A percentile compares a stretch with the other conserved stretches of the same genome.
Evolutionary conservation across 2,797 vertebrate genomes (phyloP).

Genomic region (Sternotherus odoratus): DNA sequence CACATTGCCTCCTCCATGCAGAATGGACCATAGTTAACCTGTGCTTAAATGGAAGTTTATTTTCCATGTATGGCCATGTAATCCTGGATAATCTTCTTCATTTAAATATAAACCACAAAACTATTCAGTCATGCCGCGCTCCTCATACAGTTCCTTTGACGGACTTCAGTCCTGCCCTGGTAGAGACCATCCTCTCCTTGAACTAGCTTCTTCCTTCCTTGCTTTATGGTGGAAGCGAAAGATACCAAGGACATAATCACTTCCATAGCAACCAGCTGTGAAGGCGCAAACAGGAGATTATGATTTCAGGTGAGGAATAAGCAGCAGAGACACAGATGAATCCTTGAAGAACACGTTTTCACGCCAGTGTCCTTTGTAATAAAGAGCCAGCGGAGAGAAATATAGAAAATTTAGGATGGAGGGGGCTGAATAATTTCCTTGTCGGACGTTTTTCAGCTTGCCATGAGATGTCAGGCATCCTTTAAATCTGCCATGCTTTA

Average conservation of each 20-base stretch:
- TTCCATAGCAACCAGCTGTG: slow-evolving; percentile 39
- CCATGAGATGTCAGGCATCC: background rate
- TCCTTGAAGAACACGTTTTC: slow-evolving; percentile 29
- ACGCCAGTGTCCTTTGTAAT: slow-evolving; percentile 18
- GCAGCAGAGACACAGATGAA: background rate
- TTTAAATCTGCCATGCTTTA: background rate
- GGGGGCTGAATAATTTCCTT: background rate
- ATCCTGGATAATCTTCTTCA: slow-evolving; percentile 2
- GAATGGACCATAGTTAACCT: background rate
- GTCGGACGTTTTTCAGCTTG: background rate
- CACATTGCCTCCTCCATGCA: background rate
- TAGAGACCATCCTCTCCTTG: background rate
- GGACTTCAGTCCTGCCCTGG: background rate
- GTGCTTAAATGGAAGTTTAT: background rate
- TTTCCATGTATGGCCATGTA: background rate
- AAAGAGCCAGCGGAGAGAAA: background rate
- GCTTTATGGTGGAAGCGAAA: background rate
- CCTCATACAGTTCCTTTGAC: background rate
- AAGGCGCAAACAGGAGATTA: slow-evolving; percentile 25
- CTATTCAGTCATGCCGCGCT: background rate
- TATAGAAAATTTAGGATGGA: background rate
- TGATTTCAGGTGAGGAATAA: slow-evolving; percentile 29
- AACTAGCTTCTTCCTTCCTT: background rate
- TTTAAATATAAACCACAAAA: background rate
- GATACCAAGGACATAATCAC: slow-evolving; percentile 34